Percentiles rank a stretch among this genome's conserved stretches.
phyloP scores from a whole-genome alignment of 1,140 invertebrate genomes.

The Vanessa atalanta region DNA sequence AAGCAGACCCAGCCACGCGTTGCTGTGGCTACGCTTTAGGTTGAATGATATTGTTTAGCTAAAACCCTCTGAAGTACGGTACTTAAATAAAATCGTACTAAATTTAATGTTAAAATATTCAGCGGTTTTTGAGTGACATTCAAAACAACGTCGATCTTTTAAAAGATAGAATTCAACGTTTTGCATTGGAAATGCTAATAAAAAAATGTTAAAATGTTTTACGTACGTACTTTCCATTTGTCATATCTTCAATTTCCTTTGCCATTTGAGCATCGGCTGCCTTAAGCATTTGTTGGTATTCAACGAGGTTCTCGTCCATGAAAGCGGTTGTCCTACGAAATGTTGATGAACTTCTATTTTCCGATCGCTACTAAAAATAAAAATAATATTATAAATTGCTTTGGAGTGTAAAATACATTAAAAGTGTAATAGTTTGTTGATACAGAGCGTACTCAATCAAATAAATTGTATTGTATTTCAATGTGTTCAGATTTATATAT shows the following conservation, averaged over 20 bases:
- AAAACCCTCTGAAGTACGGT: too few species aligned
- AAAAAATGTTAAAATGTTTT: not conserved
- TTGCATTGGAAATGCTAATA: not conserved
- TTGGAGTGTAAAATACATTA: not conserved
- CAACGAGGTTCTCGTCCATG: constrained; percentile 85
- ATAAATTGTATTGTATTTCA: too few species aligned
- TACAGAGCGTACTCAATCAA: not conserved
- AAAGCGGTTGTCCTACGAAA: constrained; percentile 81
- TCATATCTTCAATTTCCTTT: constrained; percentile 87
- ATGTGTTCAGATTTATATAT: too few species aligned
- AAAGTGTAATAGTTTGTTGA: not conserved
- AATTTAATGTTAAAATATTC: too few species aligned
- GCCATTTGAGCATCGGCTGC: constrained; percentile 88
- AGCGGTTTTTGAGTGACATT: too few species aligned
- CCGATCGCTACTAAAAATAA: constrained; percentile 76
- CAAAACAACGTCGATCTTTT: too few species aligned
- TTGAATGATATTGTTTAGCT: too few species aligned
- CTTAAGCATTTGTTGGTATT: constrained; percentile 85
- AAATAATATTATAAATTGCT: constrained; percentile 48
- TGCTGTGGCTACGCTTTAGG: too few species aligned
- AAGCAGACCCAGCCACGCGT: too few species aligned
- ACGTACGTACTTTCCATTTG: constrained; percentile 82
- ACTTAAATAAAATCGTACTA: too few species aligned
- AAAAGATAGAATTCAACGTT: too few species aligned
- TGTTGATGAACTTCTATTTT: constrained; percentile 68